A percentile compares a stretch with the other conserved stretches of the same genome.
phyloP scores from a whole-genome alignment of 2,888 invertebrate genomes.

The Hoplodrina ambigua region DNA sequence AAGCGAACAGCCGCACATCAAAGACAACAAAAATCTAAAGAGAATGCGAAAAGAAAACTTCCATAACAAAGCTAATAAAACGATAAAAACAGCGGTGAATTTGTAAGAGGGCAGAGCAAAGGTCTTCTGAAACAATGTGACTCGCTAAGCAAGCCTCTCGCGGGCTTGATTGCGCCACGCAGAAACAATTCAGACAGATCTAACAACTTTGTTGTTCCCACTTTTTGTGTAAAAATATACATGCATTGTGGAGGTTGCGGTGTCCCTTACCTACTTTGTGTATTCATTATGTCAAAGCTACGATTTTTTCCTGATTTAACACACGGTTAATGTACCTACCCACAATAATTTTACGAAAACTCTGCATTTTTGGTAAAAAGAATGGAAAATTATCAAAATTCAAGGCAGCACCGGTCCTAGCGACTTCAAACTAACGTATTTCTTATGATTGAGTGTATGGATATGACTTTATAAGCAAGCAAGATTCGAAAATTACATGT shows the following conservation, averaged over 20 bases:
- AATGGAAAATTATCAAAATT: constrained; percentile 48
- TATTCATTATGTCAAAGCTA: constrained; percentile 20
- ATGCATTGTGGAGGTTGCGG: constrained; percentile 38
- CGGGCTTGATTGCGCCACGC: constrained; percentile 74
- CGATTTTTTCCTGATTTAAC: constrained; percentile 29
- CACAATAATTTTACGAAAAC: constrained; percentile 31
- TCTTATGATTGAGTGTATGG: constrained; percentile 31
- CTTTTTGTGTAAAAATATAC: constrained; percentile 57
- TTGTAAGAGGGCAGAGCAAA: constrained; percentile 78
- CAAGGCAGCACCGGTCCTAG: constrained; percentile 38
- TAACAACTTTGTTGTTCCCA: constrained; percentile 67
- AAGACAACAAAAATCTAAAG: constrained; percentile 77
- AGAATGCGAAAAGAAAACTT: constrained; percentile 77
- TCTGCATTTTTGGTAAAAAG: constrained; percentile 42
- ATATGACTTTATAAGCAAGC: constrained; percentile 57
- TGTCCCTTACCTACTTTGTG: constrained; percentile 32
- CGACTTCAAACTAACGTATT: constrained; percentile 38
- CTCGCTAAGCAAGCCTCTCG: constrained; percentile 72
- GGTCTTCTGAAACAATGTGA: constrained; percentile 81
- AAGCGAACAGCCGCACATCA: constrained; percentile 71
- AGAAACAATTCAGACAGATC: constrained; percentile 70
- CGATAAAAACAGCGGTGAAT: constrained; percentile 82
- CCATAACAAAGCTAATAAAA: constrained; percentile 84
- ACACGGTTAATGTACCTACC: constrained; percentile 10
- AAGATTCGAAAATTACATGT: constrained; percentile 58